Conservation (phyloP, 2,797 vertebrate species). For the Corythornis leucogaster region DNA sequence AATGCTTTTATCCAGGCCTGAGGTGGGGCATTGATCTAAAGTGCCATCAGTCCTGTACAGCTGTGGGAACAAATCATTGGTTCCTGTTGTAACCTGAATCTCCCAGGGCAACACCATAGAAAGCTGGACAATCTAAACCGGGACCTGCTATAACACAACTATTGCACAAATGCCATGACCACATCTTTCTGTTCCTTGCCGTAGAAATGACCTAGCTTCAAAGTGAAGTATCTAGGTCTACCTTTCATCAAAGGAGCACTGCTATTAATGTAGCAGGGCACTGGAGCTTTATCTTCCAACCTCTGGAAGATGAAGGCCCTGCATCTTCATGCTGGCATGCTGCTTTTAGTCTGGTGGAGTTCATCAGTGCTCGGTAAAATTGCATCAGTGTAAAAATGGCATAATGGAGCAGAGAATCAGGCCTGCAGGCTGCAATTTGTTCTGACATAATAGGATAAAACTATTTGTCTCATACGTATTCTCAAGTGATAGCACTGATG, state of each 20-base stretch:
- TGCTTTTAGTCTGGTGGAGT: constrained; percentile 6
- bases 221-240: not conserved
- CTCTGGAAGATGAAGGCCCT: not conserved
- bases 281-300: not conserved
- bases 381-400: constrained; percentile 20
- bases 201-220: not conserved
- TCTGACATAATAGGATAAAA: constrained; percentile 68
- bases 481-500: constrained; percentile 39
- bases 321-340: not conserved
- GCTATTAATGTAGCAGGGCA: not conserved
- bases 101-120: fast-evolving
- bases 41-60: not conserved
- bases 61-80: fast-evolving
- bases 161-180: not conserved
- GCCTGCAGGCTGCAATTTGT: constrained; percentile 51
- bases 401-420: constrained; percentile 51
- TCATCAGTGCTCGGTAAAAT: not conserved
- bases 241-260: not conserved
- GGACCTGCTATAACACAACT: not conserved
- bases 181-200: not conserved
- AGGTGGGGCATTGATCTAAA: not conserved
- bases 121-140: not conserved
- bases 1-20: not conserved
- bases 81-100: not conserved
- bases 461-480: constrained; percentile 35